Evolutionary conservation across 2,113 vertebrate genomes (phyloP).

Genomic region (Benitochromis conjunctus): DNA sequence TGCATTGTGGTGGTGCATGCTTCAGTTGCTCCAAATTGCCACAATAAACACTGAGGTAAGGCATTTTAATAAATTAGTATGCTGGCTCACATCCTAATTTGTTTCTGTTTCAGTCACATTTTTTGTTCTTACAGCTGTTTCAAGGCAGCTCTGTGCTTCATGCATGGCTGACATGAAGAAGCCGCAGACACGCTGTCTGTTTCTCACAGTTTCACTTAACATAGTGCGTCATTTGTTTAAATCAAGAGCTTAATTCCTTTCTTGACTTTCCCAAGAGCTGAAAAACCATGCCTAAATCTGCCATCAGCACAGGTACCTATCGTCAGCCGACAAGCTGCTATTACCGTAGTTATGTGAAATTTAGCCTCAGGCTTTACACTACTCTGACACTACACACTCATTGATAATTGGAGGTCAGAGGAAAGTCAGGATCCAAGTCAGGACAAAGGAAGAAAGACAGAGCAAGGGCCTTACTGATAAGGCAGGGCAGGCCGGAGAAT

Average conservation of each 20-base stretch:
- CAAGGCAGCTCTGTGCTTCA: background rate
- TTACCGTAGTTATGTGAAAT: background rate
- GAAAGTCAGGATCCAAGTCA: background rate
- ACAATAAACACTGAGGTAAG: background rate
- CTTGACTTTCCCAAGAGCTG: background rate
- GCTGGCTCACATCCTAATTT: background rate
- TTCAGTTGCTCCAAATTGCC: background rate
- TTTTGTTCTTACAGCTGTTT: background rate
- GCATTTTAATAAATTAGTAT: background rate
- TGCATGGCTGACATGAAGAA: background rate
- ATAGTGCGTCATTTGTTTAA: background rate
- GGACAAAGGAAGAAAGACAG: background rate
- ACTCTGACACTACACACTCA: background rate
- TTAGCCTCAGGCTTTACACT: background rate
- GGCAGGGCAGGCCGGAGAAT: background rate
- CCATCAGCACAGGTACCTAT: background rate
- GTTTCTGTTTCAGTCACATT: background rate
- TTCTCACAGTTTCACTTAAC: background rate
- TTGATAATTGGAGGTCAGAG: background rate
- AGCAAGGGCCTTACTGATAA: background rate
- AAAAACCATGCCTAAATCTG: background rate
- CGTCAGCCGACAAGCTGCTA: background rate
- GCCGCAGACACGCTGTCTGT: background rate
- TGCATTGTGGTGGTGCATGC: background rate
- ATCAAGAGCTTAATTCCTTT: background rate